phyloP scores from a whole-genome alignment of 2,797 vertebrate species.

The Myotis planiceps region DNA sequence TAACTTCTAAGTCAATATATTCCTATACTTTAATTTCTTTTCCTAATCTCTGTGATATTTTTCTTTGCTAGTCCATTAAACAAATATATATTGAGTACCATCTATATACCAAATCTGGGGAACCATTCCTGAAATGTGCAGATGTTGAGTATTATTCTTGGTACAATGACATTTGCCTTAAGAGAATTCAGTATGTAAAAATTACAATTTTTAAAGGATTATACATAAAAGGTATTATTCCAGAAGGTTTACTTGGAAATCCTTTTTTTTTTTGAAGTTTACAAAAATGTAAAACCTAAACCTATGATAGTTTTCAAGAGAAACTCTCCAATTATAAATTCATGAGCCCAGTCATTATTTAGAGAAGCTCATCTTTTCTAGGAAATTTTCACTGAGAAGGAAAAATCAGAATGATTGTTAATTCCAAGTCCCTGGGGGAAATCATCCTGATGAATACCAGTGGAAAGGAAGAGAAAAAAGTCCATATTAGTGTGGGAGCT shows the following conservation, averaged over 20 bases:
- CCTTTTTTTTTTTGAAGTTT: background rate
- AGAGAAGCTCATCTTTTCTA: background rate
- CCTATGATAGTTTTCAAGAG: background rate
- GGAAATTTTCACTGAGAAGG: background rate
- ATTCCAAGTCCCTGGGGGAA: background rate
- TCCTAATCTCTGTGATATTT: background rate
- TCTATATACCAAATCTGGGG: background rate
- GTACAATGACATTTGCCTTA: background rate
- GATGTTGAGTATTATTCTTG: background rate
- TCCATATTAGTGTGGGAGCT: no score
- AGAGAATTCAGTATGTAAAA: background rate
- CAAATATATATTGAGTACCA: constrained; percentile 42
- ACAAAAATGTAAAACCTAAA: background rate
- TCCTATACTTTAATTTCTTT: background rate
- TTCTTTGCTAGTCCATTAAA: background rate
- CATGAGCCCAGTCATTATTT: background rate
- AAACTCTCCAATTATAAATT: background rate
- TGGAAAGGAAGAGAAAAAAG: background rate
- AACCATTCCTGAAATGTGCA: constrained; percentile 11
- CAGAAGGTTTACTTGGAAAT: background rate
- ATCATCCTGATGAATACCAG: background rate
- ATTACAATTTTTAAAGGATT: background rate
- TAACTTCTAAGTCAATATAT: background rate
- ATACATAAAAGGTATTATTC: constrained; percentile 1
- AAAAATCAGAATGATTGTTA: background rate